A percentile compares a stretch with the other conserved stretches of the same genome.
Evolutionary conservation across 2,888 invertebrate species (phyloP).

Genomic region (Lepas anatifera): DNA sequence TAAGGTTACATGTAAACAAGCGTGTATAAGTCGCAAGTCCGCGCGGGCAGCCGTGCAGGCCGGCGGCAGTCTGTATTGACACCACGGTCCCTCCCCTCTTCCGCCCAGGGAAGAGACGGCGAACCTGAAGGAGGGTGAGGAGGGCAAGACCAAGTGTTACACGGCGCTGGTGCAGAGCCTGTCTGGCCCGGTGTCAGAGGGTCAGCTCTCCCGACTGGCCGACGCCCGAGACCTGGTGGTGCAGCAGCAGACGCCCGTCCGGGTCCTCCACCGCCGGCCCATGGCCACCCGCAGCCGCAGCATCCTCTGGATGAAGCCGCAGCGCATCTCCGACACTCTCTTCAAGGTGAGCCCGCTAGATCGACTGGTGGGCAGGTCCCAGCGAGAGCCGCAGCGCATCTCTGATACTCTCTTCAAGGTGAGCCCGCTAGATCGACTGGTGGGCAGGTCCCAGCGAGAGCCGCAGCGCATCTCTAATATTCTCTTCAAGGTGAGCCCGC

Average conservation of each 20-base stretch:
- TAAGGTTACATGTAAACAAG: no score
- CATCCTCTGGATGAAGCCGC: constrained; percentile 52
- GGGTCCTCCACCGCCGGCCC: constrained; percentile 78
- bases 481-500: no score
- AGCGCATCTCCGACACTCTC: constrained; percentile 37
- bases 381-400: no score
- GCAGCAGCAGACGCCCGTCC: constrained; percentile 72
- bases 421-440: no score
- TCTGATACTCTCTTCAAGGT: no score
- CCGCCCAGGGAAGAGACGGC: constrained; percentile 18
- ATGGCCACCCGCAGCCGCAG: constrained; percentile 52
- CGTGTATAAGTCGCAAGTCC: no score
- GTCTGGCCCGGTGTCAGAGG: constrained; percentile 34
- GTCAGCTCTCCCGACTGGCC: constrained; percentile 40
- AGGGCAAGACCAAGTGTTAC: constrained; percentile 76
- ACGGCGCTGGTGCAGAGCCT: constrained; percentile 45
- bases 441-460: no score
- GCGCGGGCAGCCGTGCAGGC: no score
- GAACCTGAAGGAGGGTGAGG: constrained; percentile 70
- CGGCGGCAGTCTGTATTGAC: no score
- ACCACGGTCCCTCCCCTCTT: no score
- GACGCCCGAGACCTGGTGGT: constrained; percentile 46
- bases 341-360: constrained; percentile 23
- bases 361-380: no score
- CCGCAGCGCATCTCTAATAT: no score